Evolutionary conservation across 2,797 vertebrate genomes (phyloP), one percentile per base, ranked within the genome.

Genomic region (Dendrocincla tyrannina): DNA sequence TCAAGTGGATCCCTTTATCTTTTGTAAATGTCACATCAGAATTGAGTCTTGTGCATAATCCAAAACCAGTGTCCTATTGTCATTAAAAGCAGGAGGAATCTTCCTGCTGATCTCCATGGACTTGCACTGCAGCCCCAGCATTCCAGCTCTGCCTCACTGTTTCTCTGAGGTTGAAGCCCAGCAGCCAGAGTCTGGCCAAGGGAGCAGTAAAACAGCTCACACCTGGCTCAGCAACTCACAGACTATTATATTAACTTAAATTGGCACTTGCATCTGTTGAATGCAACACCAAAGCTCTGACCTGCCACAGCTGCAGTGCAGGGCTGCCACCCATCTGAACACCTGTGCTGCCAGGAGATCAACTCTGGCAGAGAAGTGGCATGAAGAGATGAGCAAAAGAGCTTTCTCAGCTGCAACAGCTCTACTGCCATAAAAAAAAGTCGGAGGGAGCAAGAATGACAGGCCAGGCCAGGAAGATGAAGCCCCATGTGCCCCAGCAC

Each of bases 231-330:
- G 27, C 47, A 35, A 3, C 60, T 78, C 60, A 7, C 55, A 70
- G 35, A 7, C 23, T 59, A 32, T 10, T 33, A 39, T 8, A 52
- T 42, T 16, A 62, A n/a, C 30, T 58, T 41, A 39, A 49, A 84
- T 23, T 27, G 35, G 55, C 25, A 24, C 41, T 28, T n/a, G 5
- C 47, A 53, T 35, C 55, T 77, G 27, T 6, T 19, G 60, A 46
- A 28, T 1, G 2, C 17, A 41, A 6, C 17, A 22, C 12, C 2
- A 5, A 39, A 50, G 22, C 12, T n/a, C 5, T 2, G 18, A 42
- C n/a, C 66, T 30, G 37, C 58, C 32, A 56, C 2, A 9, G 46
- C 46, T 30, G 37, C 9, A 23, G 30, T 1, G 7, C 30, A 35
- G 46, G 55, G 42, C 53, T 88, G 47, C 42, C 3, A 8, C 41